phyloP scores from a whole-genome alignment of 2,113 vertebrate species.

The Pangasianodon gigas region DNA sequence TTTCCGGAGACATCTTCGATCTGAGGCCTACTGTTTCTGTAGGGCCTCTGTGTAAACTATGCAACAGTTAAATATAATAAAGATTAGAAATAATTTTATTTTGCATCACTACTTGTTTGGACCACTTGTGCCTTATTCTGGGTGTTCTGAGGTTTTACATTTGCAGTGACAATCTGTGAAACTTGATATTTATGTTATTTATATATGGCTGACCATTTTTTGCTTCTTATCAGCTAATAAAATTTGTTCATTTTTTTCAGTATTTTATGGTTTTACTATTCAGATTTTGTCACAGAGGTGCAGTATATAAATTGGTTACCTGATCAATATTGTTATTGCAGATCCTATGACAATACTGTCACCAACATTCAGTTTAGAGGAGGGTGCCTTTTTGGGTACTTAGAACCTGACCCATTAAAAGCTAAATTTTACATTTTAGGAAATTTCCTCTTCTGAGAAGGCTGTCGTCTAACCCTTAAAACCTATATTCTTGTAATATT shows the following conservation, averaged over 20 bases:
- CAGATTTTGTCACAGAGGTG: neutral
- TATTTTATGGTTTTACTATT: neutral
- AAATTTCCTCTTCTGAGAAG: neutral
- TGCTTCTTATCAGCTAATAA: neutral
- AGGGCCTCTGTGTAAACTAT: neutral
- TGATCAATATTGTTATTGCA: neutral
- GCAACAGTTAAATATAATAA: neutral
- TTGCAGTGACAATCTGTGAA: neutral
- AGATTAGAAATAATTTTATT: neutral
- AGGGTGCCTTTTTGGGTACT: neutral
- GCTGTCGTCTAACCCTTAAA: neutral
- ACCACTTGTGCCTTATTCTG: neutral
- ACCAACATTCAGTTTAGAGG: neutral
- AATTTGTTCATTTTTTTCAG: neutral
- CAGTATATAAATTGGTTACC: neutral
- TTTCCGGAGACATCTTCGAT: too few relatives aligned
- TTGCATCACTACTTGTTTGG: neutral
- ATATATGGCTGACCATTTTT: neutral
- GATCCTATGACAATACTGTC: neutral
- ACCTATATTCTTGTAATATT: neutral
- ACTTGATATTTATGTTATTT: slow-evolving; percentile 4
- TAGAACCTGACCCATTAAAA: neutral
- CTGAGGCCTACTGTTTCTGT: neutral
- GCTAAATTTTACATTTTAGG: neutral
- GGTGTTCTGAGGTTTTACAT: neutral